A percentile compares a stretch with the other conserved stretches of the same genome.
Evolutionary conservation across 2,888 invertebrate genomes (phyloP).

Genomic region (Drosophila neonasuta): DNA sequence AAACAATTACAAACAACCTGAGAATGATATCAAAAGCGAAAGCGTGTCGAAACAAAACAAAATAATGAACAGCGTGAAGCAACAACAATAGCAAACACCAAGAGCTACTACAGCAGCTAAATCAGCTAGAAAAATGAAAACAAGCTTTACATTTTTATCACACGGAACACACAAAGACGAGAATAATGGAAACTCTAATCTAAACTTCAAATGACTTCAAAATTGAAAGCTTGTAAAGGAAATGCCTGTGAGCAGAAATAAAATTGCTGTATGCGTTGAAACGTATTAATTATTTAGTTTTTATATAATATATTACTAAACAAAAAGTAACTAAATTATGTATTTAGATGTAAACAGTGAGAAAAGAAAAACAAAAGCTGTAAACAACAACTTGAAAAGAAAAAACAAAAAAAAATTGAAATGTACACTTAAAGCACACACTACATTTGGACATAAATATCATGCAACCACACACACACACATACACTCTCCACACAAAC

Average conservation of each 20-base stretch:
- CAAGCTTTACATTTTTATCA: conserved; percentile 24
- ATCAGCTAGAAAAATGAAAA: conserved; percentile 12
- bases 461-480: conserved; percentile 27
- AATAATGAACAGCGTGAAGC: conserved; percentile 16
- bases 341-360: conserved; percentile 65
- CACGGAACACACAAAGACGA: conserved; percentile 42
- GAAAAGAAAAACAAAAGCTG: conserved; percentile 45
- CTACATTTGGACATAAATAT: conserved; percentile 38
- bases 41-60: conserved; percentile 47
- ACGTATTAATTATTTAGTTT: conserved; percentile 77
- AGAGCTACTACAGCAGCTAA: conserved; percentile 14
- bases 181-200: conserved; percentile 27
- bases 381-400: conserved; percentile 24
- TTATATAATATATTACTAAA: conserved; percentile 68
- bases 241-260: conserved; percentile 52
- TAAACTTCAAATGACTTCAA: conserved; percentile 35
- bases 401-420: conserved; percentile 43
- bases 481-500: conserved; percentile 7
- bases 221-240: conserved; percentile 35
- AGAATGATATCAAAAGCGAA: conserved; percentile 73
- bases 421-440: conserved; percentile 38
- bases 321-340: conserved; percentile 66
- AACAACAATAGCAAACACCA: neutral
- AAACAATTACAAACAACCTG: conserved; percentile 64
- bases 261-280: conserved; percentile 62